These are phyloP conservation scores for Parascotia fuliginaria DNA, from an alignment of 2,888 invertebrate species.

Conservation along the genomic window DNA sequence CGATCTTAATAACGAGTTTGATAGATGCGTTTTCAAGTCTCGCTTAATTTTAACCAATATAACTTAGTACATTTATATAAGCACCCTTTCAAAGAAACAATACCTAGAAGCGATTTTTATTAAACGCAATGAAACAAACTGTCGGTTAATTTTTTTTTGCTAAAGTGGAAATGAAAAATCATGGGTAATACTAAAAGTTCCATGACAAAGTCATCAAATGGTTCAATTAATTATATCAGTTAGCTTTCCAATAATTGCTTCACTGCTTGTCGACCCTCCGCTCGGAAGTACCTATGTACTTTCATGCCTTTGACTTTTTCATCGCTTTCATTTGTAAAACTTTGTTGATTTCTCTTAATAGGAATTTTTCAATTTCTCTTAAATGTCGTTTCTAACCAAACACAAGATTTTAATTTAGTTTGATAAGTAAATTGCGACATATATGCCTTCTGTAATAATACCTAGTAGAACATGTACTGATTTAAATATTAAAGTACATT, in stretches of 20 bases:
- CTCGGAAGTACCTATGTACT: slow-evolving; percentile 33
- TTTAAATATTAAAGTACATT: too few relatives aligned
- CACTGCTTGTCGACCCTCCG: slow-evolving; percentile 51
- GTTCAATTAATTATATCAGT: slow-evolving; percentile 65
- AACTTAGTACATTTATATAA: too few relatives aligned
- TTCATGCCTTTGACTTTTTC: slow-evolving; percentile 45
- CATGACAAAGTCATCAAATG: slow-evolving; percentile 48
- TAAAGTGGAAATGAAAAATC: slow-evolving; percentile 35
- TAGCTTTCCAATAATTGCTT: slow-evolving; percentile 69
- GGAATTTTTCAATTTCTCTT: slow-evolving; percentile 49
- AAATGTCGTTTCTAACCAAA: slow-evolving; percentile 28
- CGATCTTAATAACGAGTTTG: too few relatives aligned
- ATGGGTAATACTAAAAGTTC: slow-evolving; percentile 35
- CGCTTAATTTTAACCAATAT: too few relatives aligned
- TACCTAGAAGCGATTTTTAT: too few relatives aligned
- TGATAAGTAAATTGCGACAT: slow-evolving; percentile 11
- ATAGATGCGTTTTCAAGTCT: too few relatives aligned
- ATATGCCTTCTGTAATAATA: slow-evolving; percentile 19
- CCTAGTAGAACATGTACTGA: not conserved
- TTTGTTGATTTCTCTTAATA: slow-evolving; percentile 56
- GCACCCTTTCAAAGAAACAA: too few relatives aligned
- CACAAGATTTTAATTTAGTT: slow-evolving; percentile 34
- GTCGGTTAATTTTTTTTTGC: slow-evolving; percentile 20
- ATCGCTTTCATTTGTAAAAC: slow-evolving; percentile 44
- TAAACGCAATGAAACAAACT: not conserved